These are phyloP conservation scores for Lycopodina hypogea DNA, from an alignment of 37 sponge, comb jelly and placozoan species.

Conservation along the genomic window DNA sequence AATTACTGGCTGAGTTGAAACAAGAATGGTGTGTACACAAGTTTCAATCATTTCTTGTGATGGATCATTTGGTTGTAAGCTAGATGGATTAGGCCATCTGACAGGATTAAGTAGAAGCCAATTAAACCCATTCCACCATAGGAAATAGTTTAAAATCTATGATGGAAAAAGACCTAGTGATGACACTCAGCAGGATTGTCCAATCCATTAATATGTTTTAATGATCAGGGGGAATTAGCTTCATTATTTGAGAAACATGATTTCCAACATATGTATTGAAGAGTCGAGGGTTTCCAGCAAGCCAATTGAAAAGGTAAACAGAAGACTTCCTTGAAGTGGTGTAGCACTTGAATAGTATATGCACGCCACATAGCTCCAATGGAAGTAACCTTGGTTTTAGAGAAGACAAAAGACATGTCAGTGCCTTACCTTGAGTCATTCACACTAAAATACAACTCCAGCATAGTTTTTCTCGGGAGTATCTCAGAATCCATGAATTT, in stretches of 20 bases:
- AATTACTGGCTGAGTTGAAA: not conserved
- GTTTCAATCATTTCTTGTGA: too few species aligned
- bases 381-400: conserved; percentile 30
- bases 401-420: conserved; percentile 7
- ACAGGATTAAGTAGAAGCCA: too few species aligned
- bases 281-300: conserved; percentile 18
- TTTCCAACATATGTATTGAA: too few species aligned
- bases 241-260: too few species aligned
- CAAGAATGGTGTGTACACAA: too few species aligned
- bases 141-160: conserved; percentile 9
- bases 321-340: conserved; percentile 8
- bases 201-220: too few species aligned
- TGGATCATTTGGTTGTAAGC: too few species aligned
- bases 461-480: conserved; percentile 22
- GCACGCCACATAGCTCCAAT: conserved; percentile 43
- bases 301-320: conserved; percentile 18
- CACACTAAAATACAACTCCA: conserved; percentile 34
- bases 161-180: conserved; percentile 38
- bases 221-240: too few species aligned
- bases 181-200: too few species aligned
- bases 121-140: conserved; percentile 56
- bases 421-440: not conserved
- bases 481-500: too few species aligned
- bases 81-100: too few species aligned
- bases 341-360: conserved; percentile 15